Evolutionary conservation across 1,140 invertebrate species (phyloP), one percentile per base, ranked within the genome.

Genomic region (Thaumatotibia leucotreta): DNA sequence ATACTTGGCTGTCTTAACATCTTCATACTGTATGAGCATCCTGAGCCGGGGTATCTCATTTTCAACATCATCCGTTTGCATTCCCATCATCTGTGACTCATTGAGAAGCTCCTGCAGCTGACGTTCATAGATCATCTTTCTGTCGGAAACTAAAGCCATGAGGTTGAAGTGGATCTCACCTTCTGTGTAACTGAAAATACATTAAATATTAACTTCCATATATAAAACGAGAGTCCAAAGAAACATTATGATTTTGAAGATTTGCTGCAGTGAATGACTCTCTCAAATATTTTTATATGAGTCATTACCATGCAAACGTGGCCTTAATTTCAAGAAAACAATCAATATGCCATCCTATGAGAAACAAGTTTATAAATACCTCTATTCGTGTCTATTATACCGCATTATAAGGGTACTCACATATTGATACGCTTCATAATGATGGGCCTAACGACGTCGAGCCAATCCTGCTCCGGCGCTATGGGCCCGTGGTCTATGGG

Each of bases 101-200:
- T 93, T 93, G 6, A 93, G 74, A 2, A 98, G 84, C 64, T 95
- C 94, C 24, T 94, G 90, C 63, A 99, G 93, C 87, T 96, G 94
- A 65, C 94, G 94, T 83, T 98, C 94, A 79, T 97, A 98, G 35
- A 97, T 92, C 91, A 95, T 93, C 92, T 97, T 97, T 65, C 96
- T 93, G 85, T 99, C 98, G 0, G 97, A 96, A 5, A 99, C 96
- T 24, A 99, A 91, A 1, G 98, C 98, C 98, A 99, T 99, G 49
- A 99, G 91, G 92, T 99, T 99, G 83, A 99, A 99, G 90, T 99
- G 98, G 75, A 99, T 99, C 93, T 99, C 99, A 27, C 97, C 98
- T 91, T 97, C 96, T 75, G 95, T 98, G 86, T 99, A 98, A 74
- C 97, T 97, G 80, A 52, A 76, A 82, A 14, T 64, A 35, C 17